These are phyloP conservation scores for Emydoidea blandingii DNA, from an alignment of 2,797 vertebrate species.

Conservation along the genomic window DNA sequence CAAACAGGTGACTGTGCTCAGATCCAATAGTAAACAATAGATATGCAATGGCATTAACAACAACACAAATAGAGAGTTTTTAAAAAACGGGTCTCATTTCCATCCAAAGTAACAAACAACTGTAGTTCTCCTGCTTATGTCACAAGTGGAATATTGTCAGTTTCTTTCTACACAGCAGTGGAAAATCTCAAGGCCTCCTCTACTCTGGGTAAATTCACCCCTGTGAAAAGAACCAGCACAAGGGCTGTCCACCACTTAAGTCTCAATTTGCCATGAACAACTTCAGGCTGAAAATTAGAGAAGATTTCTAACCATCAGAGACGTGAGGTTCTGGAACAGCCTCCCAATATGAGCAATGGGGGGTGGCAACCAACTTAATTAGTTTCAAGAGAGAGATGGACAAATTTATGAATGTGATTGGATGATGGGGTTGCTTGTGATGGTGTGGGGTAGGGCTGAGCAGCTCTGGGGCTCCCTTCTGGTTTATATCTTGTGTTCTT, in stretches of 20 bases:
- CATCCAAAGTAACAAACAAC: neutral
- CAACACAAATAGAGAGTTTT: neutral
- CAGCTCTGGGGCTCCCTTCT: neutral
- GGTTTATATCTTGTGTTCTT: neutral
- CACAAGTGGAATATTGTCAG: neutral
- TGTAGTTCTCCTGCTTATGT: neutral
- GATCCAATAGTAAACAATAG: neutral
- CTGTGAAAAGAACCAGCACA: neutral
- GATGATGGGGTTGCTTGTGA: neutral
- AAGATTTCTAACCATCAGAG: neutral
- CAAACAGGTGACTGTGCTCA: neutral
- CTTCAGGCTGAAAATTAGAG: neutral
- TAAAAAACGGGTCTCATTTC: no score
- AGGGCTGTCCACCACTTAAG: neutral
- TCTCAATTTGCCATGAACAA: neutral
- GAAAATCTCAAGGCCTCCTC: neutral
- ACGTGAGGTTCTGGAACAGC: neutral
- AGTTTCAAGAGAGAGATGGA: neutral
- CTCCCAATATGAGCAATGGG: no score
- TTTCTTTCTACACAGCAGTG: neutral
- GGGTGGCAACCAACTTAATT: neutral
- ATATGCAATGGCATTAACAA: neutral
- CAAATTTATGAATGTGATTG: neutral
- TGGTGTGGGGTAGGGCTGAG: neutral
- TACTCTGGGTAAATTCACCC: neutral